A percentile compares a stretch with the other conserved stretches of the same genome.
These are phyloP conservation scores for Falcunculus frontatus DNA, from an alignment of 2,113 vertebrate genomes.

Conservation along the genomic window DNA sequence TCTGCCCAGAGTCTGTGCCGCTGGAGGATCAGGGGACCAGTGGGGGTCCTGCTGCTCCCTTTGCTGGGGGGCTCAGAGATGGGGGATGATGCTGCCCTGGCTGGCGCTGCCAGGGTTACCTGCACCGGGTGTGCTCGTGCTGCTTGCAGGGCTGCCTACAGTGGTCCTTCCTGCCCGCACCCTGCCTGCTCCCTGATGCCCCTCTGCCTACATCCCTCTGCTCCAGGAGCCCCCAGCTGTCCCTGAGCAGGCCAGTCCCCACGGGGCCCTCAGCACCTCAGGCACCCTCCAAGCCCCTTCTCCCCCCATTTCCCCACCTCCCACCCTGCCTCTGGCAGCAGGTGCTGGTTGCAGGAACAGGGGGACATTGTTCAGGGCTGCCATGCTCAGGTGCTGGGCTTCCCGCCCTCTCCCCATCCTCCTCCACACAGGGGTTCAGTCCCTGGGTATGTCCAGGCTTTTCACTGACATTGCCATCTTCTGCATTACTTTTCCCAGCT, in stretches of 20 bases:
- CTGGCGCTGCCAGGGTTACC: neutral
- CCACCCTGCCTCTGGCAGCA: neutral
- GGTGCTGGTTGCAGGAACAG: conserved; percentile 15
- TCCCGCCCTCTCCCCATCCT: neutral
- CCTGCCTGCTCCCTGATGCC: neutral
- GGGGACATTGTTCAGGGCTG: neutral
- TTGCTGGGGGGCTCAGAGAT: neutral
- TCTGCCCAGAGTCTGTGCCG: neutral
- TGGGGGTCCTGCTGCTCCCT: neutral
- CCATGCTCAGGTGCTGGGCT: neutral
- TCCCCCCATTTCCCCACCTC: neutral
- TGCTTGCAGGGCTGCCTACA: neutral
- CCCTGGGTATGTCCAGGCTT: neutral
- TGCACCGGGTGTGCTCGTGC: neutral
- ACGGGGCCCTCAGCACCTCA: neutral
- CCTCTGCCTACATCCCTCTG: neutral
- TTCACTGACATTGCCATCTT: neutral
- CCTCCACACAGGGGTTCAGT: neutral
- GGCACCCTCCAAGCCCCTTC: neutral
- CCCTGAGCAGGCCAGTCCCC: neutral
- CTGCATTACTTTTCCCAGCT: neutral
- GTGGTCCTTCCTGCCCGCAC: accelerated
- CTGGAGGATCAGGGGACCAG: neutral
- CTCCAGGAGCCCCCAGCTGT: neutral
- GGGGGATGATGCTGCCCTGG: neutral